Evolutionary conservation across 2,888 invertebrate species (phyloP), one percentile per base, ranked within the genome.

Genomic region (Stenoptilia bipunctidactyla): DNA sequence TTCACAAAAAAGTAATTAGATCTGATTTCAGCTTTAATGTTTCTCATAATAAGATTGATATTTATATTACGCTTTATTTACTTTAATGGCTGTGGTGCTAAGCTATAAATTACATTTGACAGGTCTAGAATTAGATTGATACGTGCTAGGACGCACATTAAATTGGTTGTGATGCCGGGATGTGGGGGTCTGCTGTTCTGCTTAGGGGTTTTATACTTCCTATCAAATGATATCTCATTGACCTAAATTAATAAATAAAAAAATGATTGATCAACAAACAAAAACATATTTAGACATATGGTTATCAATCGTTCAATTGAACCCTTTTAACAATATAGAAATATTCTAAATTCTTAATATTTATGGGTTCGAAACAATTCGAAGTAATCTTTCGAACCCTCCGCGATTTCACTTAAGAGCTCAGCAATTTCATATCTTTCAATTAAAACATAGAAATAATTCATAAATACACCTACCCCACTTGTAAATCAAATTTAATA

Each of bases 361-460:
- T 20, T 20, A 20, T 20, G 4, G 20, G 20, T 8, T 20, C 20
- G 8, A 20, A 20, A 20, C 20, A 20, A 15, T 12, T 27, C 27
- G 15, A 39, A 35, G 40, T 27, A 36, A 20, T 3, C 20, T 20
- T 20, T 20, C 20, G 20, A 20, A 20, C 20, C 20, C 20, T 20
- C 20, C 20, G 20, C 8, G 20, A 20, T 20, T 20, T 20, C 62
- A 59, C 58, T 72, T 62, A 62, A 70, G 72, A 59, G 69, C 61
- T 61, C 64, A 69, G 64, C 74, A 73, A 77, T 73, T 75, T 67
- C 67, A 68, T 70, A 67, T 66, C 73, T 67, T 72, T 79, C 73
- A 80, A 82, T 82, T 79, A 82, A 80, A 75, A 66, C 63, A 66
- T 63, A 68, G 66, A 73, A 71, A 76, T 79, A 75, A 80, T 77